phyloP scores from a whole-genome alignment of 2,888 invertebrate genomes.

The Scaptomyza polygonia region DNA sequence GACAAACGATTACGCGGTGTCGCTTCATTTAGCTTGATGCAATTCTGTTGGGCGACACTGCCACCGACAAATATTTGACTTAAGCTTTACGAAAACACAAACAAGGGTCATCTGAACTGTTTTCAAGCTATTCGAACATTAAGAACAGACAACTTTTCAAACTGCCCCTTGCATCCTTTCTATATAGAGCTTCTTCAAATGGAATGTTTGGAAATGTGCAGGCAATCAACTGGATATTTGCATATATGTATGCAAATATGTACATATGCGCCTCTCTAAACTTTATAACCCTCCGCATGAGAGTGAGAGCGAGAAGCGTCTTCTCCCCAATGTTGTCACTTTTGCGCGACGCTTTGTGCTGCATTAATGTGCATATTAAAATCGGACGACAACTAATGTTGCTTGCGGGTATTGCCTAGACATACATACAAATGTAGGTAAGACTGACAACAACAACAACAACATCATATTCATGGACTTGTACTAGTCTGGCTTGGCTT shows the following conservation, averaged over 20 bases:
- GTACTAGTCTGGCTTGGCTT: slow-evolving; percentile 1
- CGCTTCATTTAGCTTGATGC: slow-evolving; percentile 65
- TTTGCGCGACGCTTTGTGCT: slow-evolving; percentile 72
- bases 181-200: slow-evolving; percentile 38
- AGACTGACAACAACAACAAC: slow-evolving; percentile 50
- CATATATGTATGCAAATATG: slow-evolving; percentile 43
- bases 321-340: slow-evolving; percentile 56
- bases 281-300: slow-evolving; percentile 10
- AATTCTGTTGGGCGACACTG: slow-evolving; percentile 11
- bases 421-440: slow-evolving; percentile 9
- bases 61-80: slow-evolving; percentile 66
- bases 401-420: slow-evolving; percentile 4
- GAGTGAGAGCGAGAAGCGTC: neutral
- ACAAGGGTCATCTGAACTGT: slow-evolving; percentile 20
- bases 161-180: slow-evolving; percentile 17
- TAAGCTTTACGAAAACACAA: slow-evolving; percentile 41
- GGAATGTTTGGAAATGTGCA: slow-evolving; percentile 47
- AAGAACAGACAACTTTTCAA: neutral
- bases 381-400: slow-evolving; percentile 62
- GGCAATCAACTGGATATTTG: slow-evolving; percentile 72
- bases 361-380: slow-evolving; percentile 72
- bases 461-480: slow-evolving; percentile 51
- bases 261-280: neutral
- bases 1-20: slow-evolving; percentile 60
- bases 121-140: neutral